These are phyloP conservation scores for Chamaea fasciata DNA, from an alignment of 2,113 vertebrate genomes.

Conservation along the genomic window DNA sequence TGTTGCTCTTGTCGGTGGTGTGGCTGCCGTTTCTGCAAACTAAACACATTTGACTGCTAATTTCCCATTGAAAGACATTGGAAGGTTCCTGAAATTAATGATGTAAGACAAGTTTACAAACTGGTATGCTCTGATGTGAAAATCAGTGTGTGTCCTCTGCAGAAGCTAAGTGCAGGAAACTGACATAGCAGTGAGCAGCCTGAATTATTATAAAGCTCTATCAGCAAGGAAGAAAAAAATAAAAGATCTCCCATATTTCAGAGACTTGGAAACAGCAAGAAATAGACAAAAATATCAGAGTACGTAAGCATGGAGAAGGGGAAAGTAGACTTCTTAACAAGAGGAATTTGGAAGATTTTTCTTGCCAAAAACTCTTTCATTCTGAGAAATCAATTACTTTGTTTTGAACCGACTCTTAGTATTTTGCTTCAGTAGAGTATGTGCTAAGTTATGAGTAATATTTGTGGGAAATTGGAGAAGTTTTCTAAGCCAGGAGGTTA, in stretches of 20 bases:
- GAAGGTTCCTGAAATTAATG: constrained; percentile 56
- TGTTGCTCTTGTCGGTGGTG: neutral
- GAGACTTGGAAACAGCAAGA: neutral
- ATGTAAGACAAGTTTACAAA: constrained; percentile 65
- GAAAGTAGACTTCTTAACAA: neutral
- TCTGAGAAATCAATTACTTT: neutral
- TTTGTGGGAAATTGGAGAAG: neutral
- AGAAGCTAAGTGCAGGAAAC: neutral
- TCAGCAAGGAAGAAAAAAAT: neutral
- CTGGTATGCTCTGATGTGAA: constrained; percentile 61
- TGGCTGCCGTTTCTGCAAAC: neutral
- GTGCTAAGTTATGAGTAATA: neutral
- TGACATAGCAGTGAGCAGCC: neutral
- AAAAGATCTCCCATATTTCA: neutral
- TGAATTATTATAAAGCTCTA: neutral
- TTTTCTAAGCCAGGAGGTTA: neutral
- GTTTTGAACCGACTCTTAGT: neutral
- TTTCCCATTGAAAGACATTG: constrained; percentile 46
- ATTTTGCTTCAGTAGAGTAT: neutral
- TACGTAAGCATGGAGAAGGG: neutral
- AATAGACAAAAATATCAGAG: neutral
- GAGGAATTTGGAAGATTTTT: neutral
- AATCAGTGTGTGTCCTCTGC: constrained; percentile 43
- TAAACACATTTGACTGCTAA: constrained; percentile 59
- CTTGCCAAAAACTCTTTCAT: neutral